Conservation (phyloP, 53 echinoderm and acorn worm genomes). For the Actinopyga echinites region DNA sequence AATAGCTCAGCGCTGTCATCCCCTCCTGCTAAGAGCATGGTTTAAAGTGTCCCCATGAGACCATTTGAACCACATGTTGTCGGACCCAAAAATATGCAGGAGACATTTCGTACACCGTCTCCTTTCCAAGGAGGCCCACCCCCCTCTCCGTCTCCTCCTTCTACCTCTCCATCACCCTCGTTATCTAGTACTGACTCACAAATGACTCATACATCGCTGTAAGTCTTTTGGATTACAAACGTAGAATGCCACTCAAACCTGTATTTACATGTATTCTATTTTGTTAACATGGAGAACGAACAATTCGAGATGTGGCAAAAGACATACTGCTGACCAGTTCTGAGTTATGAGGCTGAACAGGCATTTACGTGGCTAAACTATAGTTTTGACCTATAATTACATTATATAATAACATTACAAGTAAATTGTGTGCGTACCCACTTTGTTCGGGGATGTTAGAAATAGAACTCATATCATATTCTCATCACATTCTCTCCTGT, state of each 20-base stretch:
- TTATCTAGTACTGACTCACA: background rate
- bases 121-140: conserved; percentile 2
- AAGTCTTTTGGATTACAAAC: background rate
- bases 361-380: too few species aligned
- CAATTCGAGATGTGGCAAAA: too few species aligned
- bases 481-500: too few species aligned
- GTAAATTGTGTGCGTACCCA: too few species aligned
- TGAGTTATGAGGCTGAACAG: too few species aligned
- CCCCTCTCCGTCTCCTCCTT: conserved; percentile 7
- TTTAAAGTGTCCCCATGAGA: conserved; percentile 2
- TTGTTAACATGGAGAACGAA: too few species aligned
- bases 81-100: background rate
- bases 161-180: conserved; percentile 4
- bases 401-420: too few species aligned
- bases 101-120: conserved; percentile 7
- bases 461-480: too few species aligned
- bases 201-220: conserved; percentile 2
- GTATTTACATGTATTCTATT: background rate
- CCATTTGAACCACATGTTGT: conserved; percentile 11
- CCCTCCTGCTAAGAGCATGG: conserved; percentile 7
- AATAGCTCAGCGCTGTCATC: background rate
- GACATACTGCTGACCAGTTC: too few species aligned
- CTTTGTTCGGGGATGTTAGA: too few species aligned
- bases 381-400: too few species aligned
- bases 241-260: background rate